phyloP scores from a whole-genome alignment of 2,888 invertebrate species.

The Arge pagana region DNA sequence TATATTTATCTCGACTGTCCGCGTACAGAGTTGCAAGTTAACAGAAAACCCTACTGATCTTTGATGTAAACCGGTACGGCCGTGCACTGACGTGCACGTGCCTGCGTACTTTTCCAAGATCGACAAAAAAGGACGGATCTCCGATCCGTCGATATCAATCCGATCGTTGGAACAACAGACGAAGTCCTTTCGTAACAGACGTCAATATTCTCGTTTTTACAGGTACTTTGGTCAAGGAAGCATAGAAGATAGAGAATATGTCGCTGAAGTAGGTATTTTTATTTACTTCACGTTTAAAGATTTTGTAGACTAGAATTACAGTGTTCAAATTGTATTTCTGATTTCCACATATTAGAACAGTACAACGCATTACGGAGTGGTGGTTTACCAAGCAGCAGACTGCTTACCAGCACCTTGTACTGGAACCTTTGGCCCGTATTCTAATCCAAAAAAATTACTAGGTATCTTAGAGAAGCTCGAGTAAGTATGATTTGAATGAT shows the following conservation, averaged over 20 bases:
- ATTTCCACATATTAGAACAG: constrained; percentile 62
- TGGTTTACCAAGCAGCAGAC: constrained; percentile 86
- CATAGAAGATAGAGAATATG: constrained; percentile 82
- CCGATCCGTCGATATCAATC: no score
- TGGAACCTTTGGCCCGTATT: constrained; percentile 81
- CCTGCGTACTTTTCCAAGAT: no score
- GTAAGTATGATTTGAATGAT: constrained; percentile 61
- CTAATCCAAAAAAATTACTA: constrained; percentile 79
- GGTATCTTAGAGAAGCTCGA: constrained; percentile 81
- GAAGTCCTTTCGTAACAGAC: no score
- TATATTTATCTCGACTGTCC: no score
- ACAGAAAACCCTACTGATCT: no score
- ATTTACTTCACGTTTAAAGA: constrained; percentile 10
- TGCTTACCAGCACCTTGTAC: constrained; percentile 80
- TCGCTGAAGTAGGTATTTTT: constrained; percentile 62
- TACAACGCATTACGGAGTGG: constrained; percentile 82
- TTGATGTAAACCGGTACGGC: no score
- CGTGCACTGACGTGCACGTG: no score
- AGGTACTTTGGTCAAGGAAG: constrained; percentile 90
- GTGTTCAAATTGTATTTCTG: constrained; percentile 8
- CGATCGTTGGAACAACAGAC: no score
- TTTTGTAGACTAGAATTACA: constrained; percentile 31
- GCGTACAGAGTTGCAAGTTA: no score
- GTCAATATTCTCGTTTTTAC: constrained; percentile 37
- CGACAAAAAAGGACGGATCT: no score